phyloP scores from a whole-genome alignment of 2,888 invertebrate genomes.

The Neelides folsomi region DNA sequence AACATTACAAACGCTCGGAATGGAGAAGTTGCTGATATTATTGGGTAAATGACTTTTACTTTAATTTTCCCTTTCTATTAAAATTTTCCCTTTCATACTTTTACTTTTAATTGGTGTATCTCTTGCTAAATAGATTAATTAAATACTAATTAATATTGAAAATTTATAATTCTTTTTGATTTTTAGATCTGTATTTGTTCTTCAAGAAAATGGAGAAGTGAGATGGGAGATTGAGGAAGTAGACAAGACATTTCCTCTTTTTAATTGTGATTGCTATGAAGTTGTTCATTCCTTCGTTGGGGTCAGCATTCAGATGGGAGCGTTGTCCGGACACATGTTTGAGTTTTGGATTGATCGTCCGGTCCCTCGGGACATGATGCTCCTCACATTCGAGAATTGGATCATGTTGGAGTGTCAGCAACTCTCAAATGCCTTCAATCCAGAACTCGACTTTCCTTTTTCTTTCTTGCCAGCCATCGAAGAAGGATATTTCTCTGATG shows the following conservation, averaged over 20 bases:
- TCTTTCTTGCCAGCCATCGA: slow-evolving; percentile 51
- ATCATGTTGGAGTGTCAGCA: slow-evolving; percentile 50
- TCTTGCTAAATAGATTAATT: too few species aligned
- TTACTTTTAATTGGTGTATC: neutral
- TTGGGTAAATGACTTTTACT: slow-evolving; percentile 39
- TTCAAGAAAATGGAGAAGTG: slow-evolving; percentile 38
- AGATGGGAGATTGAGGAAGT: slow-evolving; percentile 46
- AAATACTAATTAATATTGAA: neutral
- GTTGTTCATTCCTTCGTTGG: slow-evolving; percentile 37
- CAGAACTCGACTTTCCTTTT: slow-evolving; percentile 45
- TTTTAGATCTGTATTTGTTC: slow-evolving; percentile 24
- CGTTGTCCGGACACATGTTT: slow-evolving; percentile 52
- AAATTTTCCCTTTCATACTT: neutral
- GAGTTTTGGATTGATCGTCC: slow-evolving; percentile 42
- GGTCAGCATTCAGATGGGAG: slow-evolving; percentile 46
- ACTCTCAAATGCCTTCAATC: slow-evolving; percentile 40
- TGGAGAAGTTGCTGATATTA: slow-evolving; percentile 42
- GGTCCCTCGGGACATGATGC: slow-evolving; percentile 32
- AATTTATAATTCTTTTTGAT: neutral
- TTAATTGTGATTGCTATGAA: slow-evolving; percentile 56
- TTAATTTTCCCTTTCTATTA: neutral
- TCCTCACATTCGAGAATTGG: slow-evolving; percentile 50
- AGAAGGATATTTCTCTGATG: slow-evolving; percentile 53
- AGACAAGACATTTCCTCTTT: slow-evolving; percentile 45
- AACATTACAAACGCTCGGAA: slow-evolving; percentile 38